Percentiles rank a stretch among this genome's conserved stretches.
Conservation (phyloP, 2,888 invertebrate genomes). For the Synergus japonicus region DNA sequence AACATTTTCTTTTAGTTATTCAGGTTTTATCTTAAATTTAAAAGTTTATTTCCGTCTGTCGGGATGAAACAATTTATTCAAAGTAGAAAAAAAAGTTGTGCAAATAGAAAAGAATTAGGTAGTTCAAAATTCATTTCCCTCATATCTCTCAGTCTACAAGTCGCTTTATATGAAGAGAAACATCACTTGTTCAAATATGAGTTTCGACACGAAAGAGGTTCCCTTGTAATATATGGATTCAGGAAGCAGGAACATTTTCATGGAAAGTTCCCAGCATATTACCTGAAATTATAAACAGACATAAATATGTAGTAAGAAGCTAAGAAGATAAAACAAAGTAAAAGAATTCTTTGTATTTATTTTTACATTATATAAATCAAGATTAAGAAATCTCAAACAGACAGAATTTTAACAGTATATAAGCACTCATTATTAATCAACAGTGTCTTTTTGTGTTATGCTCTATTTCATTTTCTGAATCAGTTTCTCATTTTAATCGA, state of each 20-base stretch:
- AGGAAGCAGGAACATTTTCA: neutral
- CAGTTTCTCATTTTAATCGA: neutral
- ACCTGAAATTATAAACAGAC: neutral
- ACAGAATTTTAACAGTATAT: neutral
- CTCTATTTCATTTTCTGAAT: neutral
- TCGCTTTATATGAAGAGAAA: slow-evolving; percentile 26
- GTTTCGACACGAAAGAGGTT: slow-evolving; percentile 20
- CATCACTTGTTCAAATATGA: slow-evolving; percentile 35
- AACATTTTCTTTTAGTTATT: too few species aligned
- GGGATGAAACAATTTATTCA: neutral
- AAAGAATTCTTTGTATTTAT: neutral
- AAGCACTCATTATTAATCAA: neutral
- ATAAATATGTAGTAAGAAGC: neutral
- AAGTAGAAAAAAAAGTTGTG: neutral
- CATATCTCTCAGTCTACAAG: slow-evolving; percentile 35
- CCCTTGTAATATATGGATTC: neutral
- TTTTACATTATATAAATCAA: neutral
- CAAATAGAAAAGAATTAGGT: slow-evolving; percentile 30
- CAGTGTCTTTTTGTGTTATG: neutral
- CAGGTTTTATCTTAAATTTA: neutral
- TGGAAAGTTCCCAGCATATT: neutral
- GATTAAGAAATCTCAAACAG: neutral
- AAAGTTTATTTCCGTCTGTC: neutral
- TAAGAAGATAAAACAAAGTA: neutral
- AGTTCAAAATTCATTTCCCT: slow-evolving; percentile 34